phyloP scores from a whole-genome alignment of 2,113 vertebrate species.

The Taxidea taxus region DNA sequence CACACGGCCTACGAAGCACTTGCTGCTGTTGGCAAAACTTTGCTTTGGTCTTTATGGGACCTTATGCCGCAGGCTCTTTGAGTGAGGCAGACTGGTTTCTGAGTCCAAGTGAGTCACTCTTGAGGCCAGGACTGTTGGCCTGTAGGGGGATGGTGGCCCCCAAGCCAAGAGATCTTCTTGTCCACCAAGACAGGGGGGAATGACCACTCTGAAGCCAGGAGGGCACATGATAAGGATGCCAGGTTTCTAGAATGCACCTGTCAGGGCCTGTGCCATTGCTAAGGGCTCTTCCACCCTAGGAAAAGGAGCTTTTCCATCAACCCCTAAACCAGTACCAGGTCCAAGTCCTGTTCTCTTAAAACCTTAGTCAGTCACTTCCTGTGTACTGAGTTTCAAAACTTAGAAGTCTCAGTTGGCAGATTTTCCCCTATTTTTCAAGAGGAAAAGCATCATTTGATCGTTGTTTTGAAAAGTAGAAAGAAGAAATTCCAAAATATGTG shows the following conservation, averaged over 20 bases:
- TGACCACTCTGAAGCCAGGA: too few species aligned
- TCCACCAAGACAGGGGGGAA: background rate
- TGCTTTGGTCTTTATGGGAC: background rate
- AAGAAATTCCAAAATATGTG: background rate
- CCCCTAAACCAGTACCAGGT: background rate
- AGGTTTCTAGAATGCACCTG: background rate
- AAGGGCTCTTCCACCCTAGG: background rate
- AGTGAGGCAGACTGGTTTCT: background rate
- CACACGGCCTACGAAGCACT: background rate
- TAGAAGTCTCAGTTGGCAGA: background rate
- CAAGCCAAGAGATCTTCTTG: background rate
- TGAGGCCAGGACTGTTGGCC: background rate
- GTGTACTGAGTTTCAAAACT: background rate
- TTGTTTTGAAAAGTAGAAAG: slow-evolving; percentile 23
- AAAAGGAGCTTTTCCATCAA: background rate
- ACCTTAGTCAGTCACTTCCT: background rate
- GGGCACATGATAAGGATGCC: background rate
- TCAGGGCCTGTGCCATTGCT: background rate
- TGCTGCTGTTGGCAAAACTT: background rate
- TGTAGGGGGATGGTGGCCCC: too few species aligned
- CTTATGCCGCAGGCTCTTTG: background rate
- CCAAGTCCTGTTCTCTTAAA: slow-evolving; percentile 1
- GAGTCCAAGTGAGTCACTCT: background rate
- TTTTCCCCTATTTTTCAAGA: background rate
- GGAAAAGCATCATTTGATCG: background rate